These are phyloP conservation scores for Thalassophryne amazonica DNA, from an alignment of 2,797 vertebrate genomes.

Conservation along the genomic window DNA sequence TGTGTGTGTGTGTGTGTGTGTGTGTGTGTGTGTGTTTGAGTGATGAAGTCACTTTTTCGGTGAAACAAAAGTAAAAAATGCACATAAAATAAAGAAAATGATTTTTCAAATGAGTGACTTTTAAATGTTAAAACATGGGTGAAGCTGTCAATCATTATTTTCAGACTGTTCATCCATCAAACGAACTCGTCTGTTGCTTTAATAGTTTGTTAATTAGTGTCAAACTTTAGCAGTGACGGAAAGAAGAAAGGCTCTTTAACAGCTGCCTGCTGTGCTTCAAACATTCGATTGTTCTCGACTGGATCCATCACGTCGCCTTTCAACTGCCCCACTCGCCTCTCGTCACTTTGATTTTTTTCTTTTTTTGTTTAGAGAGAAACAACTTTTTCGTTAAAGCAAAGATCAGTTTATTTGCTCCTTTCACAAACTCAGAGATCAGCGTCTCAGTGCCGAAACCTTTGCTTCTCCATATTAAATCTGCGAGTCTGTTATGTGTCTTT, in stretches of 20 bases:
- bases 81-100: background rate
- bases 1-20: too few relatives aligned
- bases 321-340: constrained; percentile 9
- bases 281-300: constrained; percentile 25
- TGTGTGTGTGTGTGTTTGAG: too few relatives aligned
- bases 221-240: background rate
- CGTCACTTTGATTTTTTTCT: constrained; percentile 25
- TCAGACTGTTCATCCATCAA: constrained; percentile 1
- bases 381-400: constrained; percentile 10
- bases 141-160: constrained; percentile 17
- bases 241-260: constrained; percentile 18
- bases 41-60: too few relatives aligned
- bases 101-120: too few relatives aligned
- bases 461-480: constrained; percentile 25
- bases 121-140: too few relatives aligned
- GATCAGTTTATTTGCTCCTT: constrained; percentile 20
- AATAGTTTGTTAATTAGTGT: constrained; percentile 31
- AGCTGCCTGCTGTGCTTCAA: constrained; percentile 23
- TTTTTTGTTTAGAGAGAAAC: constrained; percentile 25
- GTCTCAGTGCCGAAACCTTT: constrained; percentile 10
- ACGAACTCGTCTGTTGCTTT: constrained; percentile 12
- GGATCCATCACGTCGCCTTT: constrained; percentile 18
- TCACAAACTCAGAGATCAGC: background rate
- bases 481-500: constrained; percentile 8
- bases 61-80: background rate